A percentile compares a stretch with the other conserved stretches of the same genome.
These are phyloP conservation scores for Ptilorrhoa leucosticta DNA, from an alignment of 2,113 vertebrate species.

Conservation along the genomic window DNA sequence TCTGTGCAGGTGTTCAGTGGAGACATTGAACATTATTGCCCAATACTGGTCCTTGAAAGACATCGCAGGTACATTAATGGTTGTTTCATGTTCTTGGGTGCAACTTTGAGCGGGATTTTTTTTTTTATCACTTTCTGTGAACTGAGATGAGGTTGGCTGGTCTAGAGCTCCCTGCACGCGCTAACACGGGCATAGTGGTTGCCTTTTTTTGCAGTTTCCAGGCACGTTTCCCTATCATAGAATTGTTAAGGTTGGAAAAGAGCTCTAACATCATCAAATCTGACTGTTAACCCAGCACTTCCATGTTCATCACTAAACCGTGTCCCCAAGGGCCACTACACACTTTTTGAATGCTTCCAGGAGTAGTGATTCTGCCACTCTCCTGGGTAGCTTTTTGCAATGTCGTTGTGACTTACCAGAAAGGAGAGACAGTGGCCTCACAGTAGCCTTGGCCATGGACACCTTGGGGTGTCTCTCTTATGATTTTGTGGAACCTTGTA, in stretches of 20 bases:
- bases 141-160: not conserved
- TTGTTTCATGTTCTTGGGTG: not conserved
- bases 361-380: not conserved
- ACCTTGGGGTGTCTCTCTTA: not conserved
- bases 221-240: not conserved
- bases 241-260: not conserved
- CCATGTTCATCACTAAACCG: not conserved
- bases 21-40: not conserved
- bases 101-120: rapidly evolving
- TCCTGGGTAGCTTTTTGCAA: not conserved
- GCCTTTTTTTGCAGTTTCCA: not conserved
- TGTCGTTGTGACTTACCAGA: not conserved
- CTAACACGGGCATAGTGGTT: not conserved
- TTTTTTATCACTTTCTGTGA: not conserved
- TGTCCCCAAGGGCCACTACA: not conserved
- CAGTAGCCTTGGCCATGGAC: not conserved
- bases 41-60: not conserved
- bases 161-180: not conserved
- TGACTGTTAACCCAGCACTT: not conserved
- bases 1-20: not conserved
- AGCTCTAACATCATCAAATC: not conserved
- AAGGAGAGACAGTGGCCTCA: not conserved
- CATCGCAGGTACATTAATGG: not conserved
- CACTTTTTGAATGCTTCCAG: not conserved
- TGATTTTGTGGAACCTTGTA: rapidly evolving